phyloP scores from a whole-genome alignment of 2,113 vertebrate genomes.

The Gobiocypris rarus region DNA sequence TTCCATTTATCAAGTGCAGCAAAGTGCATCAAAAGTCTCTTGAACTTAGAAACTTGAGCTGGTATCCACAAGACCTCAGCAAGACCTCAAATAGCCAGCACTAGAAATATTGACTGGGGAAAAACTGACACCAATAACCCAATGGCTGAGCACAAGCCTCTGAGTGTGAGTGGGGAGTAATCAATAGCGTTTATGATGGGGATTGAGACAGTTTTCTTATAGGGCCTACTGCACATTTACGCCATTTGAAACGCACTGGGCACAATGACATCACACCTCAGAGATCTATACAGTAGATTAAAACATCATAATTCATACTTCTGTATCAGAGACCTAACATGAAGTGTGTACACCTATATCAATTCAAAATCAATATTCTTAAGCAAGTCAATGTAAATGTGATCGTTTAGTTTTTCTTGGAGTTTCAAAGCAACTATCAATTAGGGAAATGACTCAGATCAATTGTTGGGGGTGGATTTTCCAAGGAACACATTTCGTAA shows the following conservation, averaged over 20 bases:
- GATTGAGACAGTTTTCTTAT: not conserved
- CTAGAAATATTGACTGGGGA: not conserved
- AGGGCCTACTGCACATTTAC: not conserved
- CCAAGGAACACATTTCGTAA: not conserved
- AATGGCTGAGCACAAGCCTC: not conserved
- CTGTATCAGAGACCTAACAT: not conserved
- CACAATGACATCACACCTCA: not conserved
- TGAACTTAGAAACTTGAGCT: not conserved
- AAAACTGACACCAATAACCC: slow-evolving; percentile 11
- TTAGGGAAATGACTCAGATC: slow-evolving; percentile 25
- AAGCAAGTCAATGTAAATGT: not conserved
- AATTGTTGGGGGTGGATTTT: slow-evolving; percentile 27
- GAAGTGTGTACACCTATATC: not conserved
- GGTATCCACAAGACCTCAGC: not conserved
- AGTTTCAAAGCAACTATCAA: slow-evolving; percentile 39
- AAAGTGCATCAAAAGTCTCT: not conserved
- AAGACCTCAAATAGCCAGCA: not conserved
- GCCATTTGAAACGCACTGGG: not conserved
- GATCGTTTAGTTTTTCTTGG: not conserved
- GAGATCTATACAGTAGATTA: not conserved
- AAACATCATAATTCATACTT: not conserved
- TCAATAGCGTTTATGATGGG: slow-evolving; percentile 29
- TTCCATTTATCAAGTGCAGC: not conserved
- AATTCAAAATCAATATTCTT: slow-evolving; percentile 16
- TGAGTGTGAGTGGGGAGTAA: not conserved